Conservation (phyloP, 2,113 vertebrate genomes). For the Malurus elegans region DNA sequence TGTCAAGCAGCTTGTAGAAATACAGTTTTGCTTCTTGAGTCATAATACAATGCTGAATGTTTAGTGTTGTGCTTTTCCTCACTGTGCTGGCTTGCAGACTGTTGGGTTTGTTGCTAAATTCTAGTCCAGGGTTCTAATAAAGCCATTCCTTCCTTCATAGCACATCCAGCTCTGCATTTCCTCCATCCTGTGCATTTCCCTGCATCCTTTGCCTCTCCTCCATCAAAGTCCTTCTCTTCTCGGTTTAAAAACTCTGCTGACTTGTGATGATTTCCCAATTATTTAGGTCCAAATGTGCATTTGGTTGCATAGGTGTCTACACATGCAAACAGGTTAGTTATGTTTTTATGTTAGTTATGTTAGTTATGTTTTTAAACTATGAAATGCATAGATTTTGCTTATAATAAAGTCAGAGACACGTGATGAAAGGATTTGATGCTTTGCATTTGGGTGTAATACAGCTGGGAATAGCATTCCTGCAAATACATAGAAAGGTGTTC, state of each 20-base stretch:
- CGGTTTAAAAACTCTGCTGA: background rate
- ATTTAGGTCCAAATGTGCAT: background rate
- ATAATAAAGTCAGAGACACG: background rate
- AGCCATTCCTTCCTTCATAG: background rate
- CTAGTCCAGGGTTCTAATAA: accelerated
- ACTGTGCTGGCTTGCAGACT: background rate
- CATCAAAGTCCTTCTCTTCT: background rate
- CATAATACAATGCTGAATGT: background rate
- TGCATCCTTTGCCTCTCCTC: background rate
- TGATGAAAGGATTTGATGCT: background rate
- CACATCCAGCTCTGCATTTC: background rate
- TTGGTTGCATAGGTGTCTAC: background rate
- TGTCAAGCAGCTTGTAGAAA: background rate
- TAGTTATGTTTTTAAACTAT: background rate
- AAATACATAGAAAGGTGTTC: background rate
- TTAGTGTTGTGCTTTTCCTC: background rate
- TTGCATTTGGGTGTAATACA: background rate
- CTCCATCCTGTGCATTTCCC: background rate
- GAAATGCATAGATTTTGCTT: background rate
- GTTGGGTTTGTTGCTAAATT: background rate
- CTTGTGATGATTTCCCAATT: background rate
- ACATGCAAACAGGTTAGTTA: background rate
- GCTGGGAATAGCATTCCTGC: background rate
- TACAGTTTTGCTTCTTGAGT: background rate
- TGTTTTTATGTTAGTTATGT: background rate